phyloP scores from a whole-genome alignment of 2,113 vertebrate genomes.

The Rallus limicola region DNA sequence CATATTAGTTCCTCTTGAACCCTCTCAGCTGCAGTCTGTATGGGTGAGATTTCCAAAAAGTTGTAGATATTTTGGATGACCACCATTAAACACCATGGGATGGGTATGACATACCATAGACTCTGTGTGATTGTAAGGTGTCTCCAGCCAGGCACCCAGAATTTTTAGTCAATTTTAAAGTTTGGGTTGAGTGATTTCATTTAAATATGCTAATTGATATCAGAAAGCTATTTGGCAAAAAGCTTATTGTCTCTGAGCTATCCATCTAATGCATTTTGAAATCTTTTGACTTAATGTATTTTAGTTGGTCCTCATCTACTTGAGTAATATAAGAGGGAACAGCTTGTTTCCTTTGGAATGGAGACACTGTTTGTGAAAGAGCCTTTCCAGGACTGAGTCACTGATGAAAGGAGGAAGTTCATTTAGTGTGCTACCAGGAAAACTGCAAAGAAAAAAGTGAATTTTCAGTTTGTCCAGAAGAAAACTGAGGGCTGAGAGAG shows the following conservation, averaged over 20 bases:
- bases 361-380: conserved; percentile 25
- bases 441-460: neutral
- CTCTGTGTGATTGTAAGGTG: neutral
- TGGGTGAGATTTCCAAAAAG: neutral
- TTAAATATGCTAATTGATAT: neutral
- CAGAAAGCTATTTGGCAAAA: neutral
- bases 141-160: neutral
- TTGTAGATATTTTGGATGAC: neutral
- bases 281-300: conserved; percentile 31
- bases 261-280: conserved; percentile 33
- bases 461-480: conserved; percentile 1
- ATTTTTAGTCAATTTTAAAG: neutral
- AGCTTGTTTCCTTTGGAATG: conserved; percentile 20
- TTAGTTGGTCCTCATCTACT: conserved; percentile 26
- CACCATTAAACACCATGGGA: neutral
- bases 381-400: conserved; percentile 40
- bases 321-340: conserved; percentile 36
- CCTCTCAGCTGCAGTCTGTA: neutral
- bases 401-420: conserved; percentile 3
- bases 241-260: neutral
- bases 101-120: neutral
- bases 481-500: neutral
- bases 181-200: neutral
- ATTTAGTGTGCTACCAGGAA: conserved; percentile 14
- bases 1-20: neutral